Percentiles rank a stretch among this genome's conserved stretches.
Conservation (phyloP, 2,797 vertebrate species). For the Chiroxiphia lanceolata region DNA sequence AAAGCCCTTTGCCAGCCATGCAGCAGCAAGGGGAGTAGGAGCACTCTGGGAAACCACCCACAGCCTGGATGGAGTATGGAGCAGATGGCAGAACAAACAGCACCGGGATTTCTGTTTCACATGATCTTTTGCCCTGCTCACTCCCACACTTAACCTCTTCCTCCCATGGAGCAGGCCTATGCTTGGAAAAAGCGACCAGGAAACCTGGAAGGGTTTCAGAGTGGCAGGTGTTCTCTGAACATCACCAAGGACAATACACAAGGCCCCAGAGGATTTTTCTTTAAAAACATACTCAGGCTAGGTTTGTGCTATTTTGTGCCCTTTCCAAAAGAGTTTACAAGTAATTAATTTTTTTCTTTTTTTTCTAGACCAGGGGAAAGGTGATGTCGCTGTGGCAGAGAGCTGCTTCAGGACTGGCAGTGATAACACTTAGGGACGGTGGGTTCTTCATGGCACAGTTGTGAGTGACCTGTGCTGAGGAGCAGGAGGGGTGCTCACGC, state of each 20-base stretch:
- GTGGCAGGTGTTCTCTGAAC: background rate
- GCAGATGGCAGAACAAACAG: constrained; percentile 59
- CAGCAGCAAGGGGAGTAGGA: background rate
- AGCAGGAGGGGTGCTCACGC: background rate
- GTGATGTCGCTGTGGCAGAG: background rate
- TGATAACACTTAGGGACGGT: background rate
- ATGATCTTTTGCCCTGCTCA: constrained; percentile 1
- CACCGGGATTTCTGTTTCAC: constrained; percentile 4
- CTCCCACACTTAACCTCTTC: constrained; percentile 40
- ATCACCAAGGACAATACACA: background rate
- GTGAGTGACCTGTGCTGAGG: background rate
- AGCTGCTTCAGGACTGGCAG: background rate
- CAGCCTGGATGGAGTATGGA: background rate
- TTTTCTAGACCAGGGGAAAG: background rate
- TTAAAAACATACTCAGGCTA: background rate
- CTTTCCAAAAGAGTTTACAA: background rate
- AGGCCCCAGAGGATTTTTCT: background rate
- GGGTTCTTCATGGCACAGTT: background rate
- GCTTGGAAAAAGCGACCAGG: background rate
- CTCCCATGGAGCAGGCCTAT: background rate
- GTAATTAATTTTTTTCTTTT: background rate
- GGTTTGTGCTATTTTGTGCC: background rate
- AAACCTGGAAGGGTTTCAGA: background rate
- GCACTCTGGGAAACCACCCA: background rate
- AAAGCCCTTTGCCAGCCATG: background rate